These are phyloP conservation scores for Drosophila nigromelanica DNA, from an alignment of 1,140 invertebrate genomes.

Conservation along the genomic window DNA sequence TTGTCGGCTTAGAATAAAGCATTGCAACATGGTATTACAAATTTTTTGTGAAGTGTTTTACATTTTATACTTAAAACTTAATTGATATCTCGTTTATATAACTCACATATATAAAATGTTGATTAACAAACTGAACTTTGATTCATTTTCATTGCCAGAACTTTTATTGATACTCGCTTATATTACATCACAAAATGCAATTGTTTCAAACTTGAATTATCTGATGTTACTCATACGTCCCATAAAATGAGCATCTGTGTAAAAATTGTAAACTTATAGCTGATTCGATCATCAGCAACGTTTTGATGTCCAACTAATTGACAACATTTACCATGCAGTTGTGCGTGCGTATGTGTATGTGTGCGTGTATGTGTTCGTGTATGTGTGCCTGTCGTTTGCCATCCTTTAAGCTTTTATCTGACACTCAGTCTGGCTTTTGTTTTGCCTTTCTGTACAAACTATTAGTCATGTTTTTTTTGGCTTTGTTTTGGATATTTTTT, in stretches of 20 bases:
- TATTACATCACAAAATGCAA: neutral
- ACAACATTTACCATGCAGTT: constrained; percentile 61
- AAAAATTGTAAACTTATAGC: constrained; percentile 28
- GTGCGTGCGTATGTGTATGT: constrained; percentile 3
- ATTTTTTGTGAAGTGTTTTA: too few relatives aligned
- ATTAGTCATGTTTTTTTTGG: constrained; percentile 71
- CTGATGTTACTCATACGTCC: constrained; percentile 29
- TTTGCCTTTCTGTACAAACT: constrained; percentile 66
- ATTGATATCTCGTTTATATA: too few relatives aligned
- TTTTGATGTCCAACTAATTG: constrained; percentile 68
- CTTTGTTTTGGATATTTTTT: constrained; percentile 31
- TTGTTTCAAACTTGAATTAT: neutral
- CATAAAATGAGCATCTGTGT: constrained; percentile 18
- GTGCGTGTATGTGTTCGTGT: neutral
- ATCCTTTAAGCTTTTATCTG: constrained; percentile 72
- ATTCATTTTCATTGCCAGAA: neutral
- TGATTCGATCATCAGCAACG: constrained; percentile 38
- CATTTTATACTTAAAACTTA: too few relatives aligned
- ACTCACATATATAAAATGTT: too few relatives aligned
- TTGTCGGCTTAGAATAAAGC: too few relatives aligned
- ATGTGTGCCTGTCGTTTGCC: constrained; percentile 41
- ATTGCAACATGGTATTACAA: too few relatives aligned
- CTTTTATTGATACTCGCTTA: neutral
- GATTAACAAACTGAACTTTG: too few relatives aligned
- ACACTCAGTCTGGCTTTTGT: constrained; percentile 74